Conservation (phyloP, 92 coral and sea anemone species). For the Parazoanthus atlanticus region DNA sequence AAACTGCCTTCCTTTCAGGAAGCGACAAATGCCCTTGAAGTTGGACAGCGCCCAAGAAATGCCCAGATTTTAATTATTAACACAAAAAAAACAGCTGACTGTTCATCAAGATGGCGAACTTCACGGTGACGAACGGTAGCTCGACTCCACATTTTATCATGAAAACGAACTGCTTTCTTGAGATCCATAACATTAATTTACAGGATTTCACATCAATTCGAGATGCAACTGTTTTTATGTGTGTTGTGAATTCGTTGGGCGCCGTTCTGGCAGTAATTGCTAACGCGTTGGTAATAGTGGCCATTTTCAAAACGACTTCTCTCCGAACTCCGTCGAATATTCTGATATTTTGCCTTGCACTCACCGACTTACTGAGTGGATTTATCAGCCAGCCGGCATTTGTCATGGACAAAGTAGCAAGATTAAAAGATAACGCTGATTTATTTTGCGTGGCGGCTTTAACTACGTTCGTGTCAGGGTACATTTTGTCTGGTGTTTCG, state of each 20-base stretch:
- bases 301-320: constrained; percentile 23
- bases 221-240: constrained; percentile 32
- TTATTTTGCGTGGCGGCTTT: constrained; percentile 18
- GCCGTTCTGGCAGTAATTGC: constrained; percentile 31
- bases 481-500: constrained; percentile 28
- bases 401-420: constrained; percentile 36
- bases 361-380: constrained; percentile 35
- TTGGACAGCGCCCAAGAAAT: not conserved
- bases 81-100: not conserved
- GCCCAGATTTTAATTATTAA: not conserved
- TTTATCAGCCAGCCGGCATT: constrained; percentile 34
- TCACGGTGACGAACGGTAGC: constrained; percentile 11
- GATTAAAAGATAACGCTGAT: not conserved
- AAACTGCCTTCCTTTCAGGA: not conserved
- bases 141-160: not conserved
- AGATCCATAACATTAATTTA: constrained; percentile 23
- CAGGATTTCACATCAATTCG: constrained; percentile 2
- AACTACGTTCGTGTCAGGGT: constrained; percentile 42
- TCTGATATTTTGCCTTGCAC: constrained; percentile 10
- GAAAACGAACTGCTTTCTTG: constrained; percentile 28
- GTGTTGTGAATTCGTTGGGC: constrained; percentile 20
- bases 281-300: constrained; percentile 15
- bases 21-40: not conserved
- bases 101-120: not conserved
- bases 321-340: constrained; percentile 36